Evolutionary conservation across 2,888 invertebrate genomes (phyloP), one percentile per base, ranked within the genome.

Genomic region (Epinotia bilunana): DNA sequence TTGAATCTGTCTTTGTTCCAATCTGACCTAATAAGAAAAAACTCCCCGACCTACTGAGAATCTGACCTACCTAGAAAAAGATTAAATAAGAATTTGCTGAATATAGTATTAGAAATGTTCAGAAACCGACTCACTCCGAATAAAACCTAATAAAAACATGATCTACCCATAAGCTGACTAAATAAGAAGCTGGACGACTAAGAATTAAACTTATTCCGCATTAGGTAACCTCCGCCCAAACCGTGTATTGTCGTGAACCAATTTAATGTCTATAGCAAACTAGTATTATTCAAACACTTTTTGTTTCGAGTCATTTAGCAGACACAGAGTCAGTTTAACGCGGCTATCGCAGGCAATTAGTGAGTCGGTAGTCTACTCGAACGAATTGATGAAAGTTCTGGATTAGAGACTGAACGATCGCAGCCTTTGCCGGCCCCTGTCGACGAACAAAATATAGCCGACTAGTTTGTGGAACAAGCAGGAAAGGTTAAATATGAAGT

Each of bases 341-440:
- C 72, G 77, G 79, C 79, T 75, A 64, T 73, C 61, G 77, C 74
- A 79, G 76, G 80, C 80, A 81, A 81, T 80, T 80, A 80, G 77
- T 58, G 76, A 76, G 69, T 77, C 79, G 73, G 75, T 74, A 73
- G 76, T 77, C 75, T 78, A 71, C 73, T 78, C 78, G 73, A 74
- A 76, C 76, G 76, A 70, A 77, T 74, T 74, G 74, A 71, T 74
- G 74, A 73, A 74, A 73, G 65, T 64, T 74, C 73, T 78, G 74
- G 78, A 78, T 78, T 78, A 78, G 73, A 78, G 78, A 77, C 78
- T 77, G 78, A 72, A 77, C 69, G 65, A 13, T 65, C 49, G 39
- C 53, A 77, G 73, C 76, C 78, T 74, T 77, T 77, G 73, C 68
- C 73, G 62, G 60, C 65, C 62, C 65, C 68, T 63, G 49, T 74